These are phyloP conservation scores for Poecilia latipinna DNA, from an alignment of 2,113 vertebrate genomes.

Conservation along the genomic window DNA sequence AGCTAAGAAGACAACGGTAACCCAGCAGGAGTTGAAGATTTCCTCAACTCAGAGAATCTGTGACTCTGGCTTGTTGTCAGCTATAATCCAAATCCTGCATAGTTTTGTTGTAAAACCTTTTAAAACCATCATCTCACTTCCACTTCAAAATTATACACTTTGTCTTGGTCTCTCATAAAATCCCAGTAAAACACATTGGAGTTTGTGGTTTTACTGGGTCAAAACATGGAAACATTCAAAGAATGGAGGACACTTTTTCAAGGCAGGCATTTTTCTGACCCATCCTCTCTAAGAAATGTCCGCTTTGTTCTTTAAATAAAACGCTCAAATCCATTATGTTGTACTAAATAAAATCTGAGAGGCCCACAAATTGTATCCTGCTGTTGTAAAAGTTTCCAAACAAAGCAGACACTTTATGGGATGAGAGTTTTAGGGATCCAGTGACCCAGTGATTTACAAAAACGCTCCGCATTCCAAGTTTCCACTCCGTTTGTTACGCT, in stretches of 20 bases:
- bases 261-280: not conserved
- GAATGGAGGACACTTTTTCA: not conserved
- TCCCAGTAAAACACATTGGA: not conserved
- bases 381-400: slow-evolving; percentile 17
- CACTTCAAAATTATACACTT: not conserved
- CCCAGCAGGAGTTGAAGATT: not conserved
- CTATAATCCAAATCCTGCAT: not conserved
- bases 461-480: slow-evolving; percentile 18
- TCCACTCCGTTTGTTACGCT: slow-evolving; percentile 29
- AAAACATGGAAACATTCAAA: not conserved
- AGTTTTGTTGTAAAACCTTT: not conserved
- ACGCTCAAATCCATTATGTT: not conserved
- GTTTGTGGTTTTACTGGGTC: not conserved
- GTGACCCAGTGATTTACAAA: slow-evolving; percentile 15
- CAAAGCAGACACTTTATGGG: slow-evolving; percentile 11
- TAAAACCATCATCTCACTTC: not conserved
- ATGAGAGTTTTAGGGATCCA: slow-evolving; percentile 14
- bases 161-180: not conserved
- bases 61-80: not conserved
- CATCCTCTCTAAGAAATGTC: not conserved
- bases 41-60: not conserved
- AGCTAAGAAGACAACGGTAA: not conserved
- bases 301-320: not conserved
- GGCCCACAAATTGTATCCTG: not conserved
- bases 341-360: not conserved